A percentile compares a stretch with the other conserved stretches of the same genome.
Evolutionary conservation across 2,797 vertebrate species (phyloP).

Genomic region (Pangasius larnaudii): DNA sequence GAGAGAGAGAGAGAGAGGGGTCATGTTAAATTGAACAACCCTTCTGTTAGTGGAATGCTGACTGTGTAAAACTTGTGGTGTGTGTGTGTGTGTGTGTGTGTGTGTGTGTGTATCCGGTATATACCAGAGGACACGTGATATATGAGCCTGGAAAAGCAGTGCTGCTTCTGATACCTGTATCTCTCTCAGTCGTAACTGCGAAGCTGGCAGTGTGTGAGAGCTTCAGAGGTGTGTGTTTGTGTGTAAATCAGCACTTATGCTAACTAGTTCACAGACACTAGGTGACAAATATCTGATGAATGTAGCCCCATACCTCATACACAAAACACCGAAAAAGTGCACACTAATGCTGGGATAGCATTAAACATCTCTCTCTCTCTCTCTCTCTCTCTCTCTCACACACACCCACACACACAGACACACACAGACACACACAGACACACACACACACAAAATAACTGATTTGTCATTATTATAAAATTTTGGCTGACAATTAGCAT

Average conservation of each 20-base stretch:
- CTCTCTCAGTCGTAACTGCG: background rate
- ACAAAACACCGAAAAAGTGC: background rate
- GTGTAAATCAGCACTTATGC: background rate
- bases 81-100: background rate
- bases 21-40: constrained; percentile 20
- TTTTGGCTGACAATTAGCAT: background rate
- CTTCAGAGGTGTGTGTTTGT: background rate
- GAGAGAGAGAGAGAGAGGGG: background rate
- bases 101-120: constrained; percentile 1
- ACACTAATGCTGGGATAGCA: background rate
- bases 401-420: background rate
- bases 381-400: too few species aligned
- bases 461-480: background rate
- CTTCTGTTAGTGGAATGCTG: constrained; percentile 16
- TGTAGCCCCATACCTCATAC: background rate
- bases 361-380: background rate
- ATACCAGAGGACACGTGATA: background rate
- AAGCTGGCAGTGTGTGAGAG: background rate
- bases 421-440: background rate
- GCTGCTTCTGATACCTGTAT: background rate
- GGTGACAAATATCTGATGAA: background rate
- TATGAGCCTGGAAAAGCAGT: background rate
- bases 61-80: constrained; percentile 15
- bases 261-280: background rate
- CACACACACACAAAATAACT: background rate